Evolutionary conservation across 2,113 vertebrate species (phyloP).

Genomic region (Hippocampus guttulatus): DNA sequence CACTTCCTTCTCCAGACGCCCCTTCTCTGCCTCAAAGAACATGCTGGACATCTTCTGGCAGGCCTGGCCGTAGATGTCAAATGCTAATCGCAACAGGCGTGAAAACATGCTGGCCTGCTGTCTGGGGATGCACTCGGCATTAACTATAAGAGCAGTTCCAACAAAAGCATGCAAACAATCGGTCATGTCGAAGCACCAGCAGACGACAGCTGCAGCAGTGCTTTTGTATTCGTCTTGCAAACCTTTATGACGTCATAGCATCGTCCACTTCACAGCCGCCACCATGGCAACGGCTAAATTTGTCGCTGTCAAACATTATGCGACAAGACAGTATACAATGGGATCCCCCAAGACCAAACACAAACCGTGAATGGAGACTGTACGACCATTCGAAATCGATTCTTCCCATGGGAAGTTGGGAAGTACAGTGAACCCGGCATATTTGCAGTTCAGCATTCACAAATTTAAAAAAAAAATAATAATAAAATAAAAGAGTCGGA

Average conservation of each 20-base stretch:
- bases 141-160: too few species aligned
- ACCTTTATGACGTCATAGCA: constrained; percentile 4
- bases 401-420: background rate
- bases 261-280: background rate
- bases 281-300: background rate
- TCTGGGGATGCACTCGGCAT: background rate
- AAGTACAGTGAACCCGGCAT: background rate
- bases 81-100: background rate
- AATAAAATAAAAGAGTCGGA: too few species aligned
- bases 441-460: background rate
- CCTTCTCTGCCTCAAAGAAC: background rate
- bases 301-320: background rate
- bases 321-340: background rate
- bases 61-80: background rate
- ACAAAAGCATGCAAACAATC: background rate
- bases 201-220: background rate
- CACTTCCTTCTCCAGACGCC: background rate
- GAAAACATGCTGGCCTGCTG: background rate
- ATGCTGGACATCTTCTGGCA: background rate
- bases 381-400: background rate
- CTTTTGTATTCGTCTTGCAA: background rate
- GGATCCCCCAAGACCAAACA: background rate
- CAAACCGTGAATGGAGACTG: background rate
- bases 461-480: background rate
- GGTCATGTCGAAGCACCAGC: background rate